Evolutionary conservation across 2,888 invertebrate species (phyloP), one percentile per base, ranked within the genome.

Genomic region (Metopia argyrocephala): DNA sequence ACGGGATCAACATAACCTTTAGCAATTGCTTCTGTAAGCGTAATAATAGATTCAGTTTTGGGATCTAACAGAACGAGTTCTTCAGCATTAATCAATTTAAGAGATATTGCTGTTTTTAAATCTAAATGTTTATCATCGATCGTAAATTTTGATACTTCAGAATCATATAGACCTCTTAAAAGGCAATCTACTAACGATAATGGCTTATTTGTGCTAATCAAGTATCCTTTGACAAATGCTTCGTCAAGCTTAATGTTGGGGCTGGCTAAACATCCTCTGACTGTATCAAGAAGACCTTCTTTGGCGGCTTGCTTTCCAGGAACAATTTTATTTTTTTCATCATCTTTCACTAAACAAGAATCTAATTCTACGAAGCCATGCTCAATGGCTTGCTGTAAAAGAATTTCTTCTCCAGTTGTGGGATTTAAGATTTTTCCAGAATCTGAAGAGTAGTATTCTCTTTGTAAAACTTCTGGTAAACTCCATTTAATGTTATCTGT

Each of bases 131-230:
- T 92, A 25, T 93, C 93, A 82, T 94, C 94, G 75, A 95, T 93
- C 4, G 93, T 92, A 79, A 95, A 93, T 66, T 94, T 92, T 0
- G 96, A 96, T 3, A 94, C 93, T 83, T 93, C 92, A 3, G 94
- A 92, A 87, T 96, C 94, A 87, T 96, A 97, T 50, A 95, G 93
- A 80, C 95, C 94, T 89, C 96, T 94, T 27, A 96, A 94, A 70
- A 97, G 91, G 15, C 96, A 95, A 91, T 96, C 96, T 88, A 96
- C 96, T 78, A 97, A 90, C 0, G 96, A 95, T 93, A 95, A 94
- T 0, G 96, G 96, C 86, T 95, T 94, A 70, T 93, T 93, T 31
- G 95, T 94, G 85, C 94, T 95, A 31, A 96, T 90, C 52, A 97
- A 92, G 87, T 95, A 95, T 6, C 96, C 96, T 87, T 95, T 96